Evolutionary conservation across 2,888 invertebrate species (phyloP).

Genomic region (Alviniconcha strummeri): DNA sequence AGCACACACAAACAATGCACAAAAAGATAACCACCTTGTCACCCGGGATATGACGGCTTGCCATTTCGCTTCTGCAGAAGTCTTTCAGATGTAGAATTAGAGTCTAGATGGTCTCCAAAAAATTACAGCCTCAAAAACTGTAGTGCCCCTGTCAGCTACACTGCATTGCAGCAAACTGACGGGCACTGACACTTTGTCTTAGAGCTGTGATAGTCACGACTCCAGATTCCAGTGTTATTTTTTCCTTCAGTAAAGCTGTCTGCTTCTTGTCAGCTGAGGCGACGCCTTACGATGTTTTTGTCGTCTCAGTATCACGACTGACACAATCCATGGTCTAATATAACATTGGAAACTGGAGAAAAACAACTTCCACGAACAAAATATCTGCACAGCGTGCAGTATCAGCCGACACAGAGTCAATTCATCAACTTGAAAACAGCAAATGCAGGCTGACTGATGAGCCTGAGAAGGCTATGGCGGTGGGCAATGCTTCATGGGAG

Average conservation of each 20-base stretch:
- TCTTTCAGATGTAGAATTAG: background rate
- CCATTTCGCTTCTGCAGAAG: conserved; percentile 37
- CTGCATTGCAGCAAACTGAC: conserved; percentile 26
- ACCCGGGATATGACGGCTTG: conserved; percentile 44
- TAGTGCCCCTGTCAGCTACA: conserved; percentile 25
- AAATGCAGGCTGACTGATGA: conserved; percentile 15
- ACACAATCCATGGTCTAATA: conserved; percentile 7
- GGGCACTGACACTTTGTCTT: conserved; percentile 4
- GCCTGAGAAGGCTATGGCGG: conserved; percentile 38
- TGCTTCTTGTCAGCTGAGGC: conserved; percentile 29
- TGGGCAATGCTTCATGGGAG: conserved; percentile 41
- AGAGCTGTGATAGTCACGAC: conserved; percentile 17
- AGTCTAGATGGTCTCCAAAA: background rate
- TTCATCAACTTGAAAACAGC: conserved; percentile 22
- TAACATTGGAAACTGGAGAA: background rate
- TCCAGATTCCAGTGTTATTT: background rate
- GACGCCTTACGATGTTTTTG: conserved; percentile 31
- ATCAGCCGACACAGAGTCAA: background rate
- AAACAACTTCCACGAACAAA: too few species aligned
- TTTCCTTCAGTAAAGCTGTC: conserved; percentile 24
- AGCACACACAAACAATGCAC: background rate
- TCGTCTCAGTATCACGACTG: conserved; percentile 5
- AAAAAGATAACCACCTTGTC: conserved; percentile 42
- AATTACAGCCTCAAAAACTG: background rate
- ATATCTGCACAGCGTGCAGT: too few species aligned